phyloP scores from a whole-genome alignment of 2,888 invertebrate genomes.

The Pyralis farinalis region DNA sequence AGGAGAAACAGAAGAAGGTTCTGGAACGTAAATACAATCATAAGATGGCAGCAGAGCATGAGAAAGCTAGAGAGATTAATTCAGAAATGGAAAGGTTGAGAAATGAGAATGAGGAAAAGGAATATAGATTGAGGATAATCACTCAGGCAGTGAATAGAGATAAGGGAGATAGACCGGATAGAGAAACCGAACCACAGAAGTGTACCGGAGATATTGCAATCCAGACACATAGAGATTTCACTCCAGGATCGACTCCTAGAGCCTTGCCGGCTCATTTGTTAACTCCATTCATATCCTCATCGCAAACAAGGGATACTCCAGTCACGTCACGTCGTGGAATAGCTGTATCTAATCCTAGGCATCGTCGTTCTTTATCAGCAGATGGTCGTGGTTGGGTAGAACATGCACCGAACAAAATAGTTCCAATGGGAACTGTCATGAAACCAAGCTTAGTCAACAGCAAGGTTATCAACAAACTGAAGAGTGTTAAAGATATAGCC shows the following conservation, averaged over 20 bases:
- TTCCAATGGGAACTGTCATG: constrained; percentile 93
- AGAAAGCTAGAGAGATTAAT: constrained; percentile 86
- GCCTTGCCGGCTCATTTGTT: constrained; percentile 67
- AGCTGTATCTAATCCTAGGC: constrained; percentile 86
- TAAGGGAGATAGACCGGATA: constrained; percentile 47
- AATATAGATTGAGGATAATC: constrained; percentile 66
- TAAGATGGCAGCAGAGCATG: constrained; percentile 86
- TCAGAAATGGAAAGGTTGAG: constrained; percentile 54
- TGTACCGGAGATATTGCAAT: constrained; percentile 51
- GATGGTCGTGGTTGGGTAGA: constrained; percentile 92
- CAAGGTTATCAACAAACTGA: constrained; percentile 91
- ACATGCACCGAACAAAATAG: constrained; percentile 89
- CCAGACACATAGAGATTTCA: constrained; percentile 62
- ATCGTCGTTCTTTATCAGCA: constrained; percentile 91
- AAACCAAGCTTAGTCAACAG: constrained; percentile 92
- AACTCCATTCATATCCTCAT: constrained; percentile 59
- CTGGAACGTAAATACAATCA: constrained; percentile 81
- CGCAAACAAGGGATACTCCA: constrained; percentile 50
- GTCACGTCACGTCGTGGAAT: constrained; percentile 77
- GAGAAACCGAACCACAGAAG: constrained; percentile 25
- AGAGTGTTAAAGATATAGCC: constrained; percentile 88
- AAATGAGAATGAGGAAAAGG: constrained; percentile 64
- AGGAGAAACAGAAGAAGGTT: constrained; percentile 82
- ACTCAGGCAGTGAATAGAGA: constrained; percentile 55
- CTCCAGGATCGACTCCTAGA: constrained; percentile 68